Conservation (phyloP, 2,113 vertebrate species). For the Microcebus jonahi region DNA sequence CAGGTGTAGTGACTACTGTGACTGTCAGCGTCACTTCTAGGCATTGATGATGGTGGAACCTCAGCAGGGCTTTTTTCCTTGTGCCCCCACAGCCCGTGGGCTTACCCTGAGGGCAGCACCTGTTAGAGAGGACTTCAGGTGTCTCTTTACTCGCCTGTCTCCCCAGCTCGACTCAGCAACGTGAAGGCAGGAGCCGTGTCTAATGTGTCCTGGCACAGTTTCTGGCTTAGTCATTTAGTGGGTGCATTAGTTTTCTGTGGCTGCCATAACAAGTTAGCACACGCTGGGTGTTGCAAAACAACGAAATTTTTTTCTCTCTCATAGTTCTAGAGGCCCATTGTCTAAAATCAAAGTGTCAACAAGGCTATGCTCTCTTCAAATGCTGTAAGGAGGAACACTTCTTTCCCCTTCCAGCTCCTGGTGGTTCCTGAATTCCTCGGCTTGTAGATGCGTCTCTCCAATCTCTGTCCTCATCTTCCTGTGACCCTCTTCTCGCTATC, state of each 20-base stretch:
- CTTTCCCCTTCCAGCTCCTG: not conserved
- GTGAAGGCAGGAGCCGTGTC: not conserved
- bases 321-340: not conserved
- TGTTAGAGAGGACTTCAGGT: not conserved
- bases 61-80: not conserved
- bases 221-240: not conserved
- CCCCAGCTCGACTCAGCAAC: not conserved
- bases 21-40: not conserved
- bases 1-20: rapidly evolving
- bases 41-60: not conserved
- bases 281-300: too few species aligned
- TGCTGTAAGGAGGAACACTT: not conserved
- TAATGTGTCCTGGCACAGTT: not conserved
- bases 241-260: not conserved
- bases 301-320: not conserved
- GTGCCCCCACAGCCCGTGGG: too few species aligned
- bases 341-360: not conserved
- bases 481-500: not conserved
- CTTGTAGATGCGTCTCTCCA: not conserved
- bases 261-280: not conserved
- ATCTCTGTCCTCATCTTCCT: not conserved
- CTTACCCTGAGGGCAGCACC: not conserved
- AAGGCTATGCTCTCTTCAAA: not conserved
- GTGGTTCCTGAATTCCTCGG: not conserved
- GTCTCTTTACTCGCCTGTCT: not conserved